phyloP scores from a whole-genome alignment of 2,888 invertebrate genomes.

The Helleia helle region DNA sequence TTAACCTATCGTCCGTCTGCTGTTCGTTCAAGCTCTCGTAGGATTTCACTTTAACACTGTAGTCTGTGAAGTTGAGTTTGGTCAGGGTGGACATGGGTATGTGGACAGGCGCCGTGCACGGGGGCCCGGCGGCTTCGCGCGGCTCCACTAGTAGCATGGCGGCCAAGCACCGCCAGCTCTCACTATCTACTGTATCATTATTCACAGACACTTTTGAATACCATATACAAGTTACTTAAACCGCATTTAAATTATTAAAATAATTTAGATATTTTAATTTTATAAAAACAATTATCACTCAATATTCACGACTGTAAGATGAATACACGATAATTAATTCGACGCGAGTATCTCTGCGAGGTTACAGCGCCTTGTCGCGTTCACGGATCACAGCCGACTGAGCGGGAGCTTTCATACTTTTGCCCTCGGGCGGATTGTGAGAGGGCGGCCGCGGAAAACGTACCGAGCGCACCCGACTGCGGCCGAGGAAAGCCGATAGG shows the following conservation, averaged over 20 bases:
- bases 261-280: not conserved
- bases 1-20: conserved; percentile 48
- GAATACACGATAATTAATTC: not conserved
- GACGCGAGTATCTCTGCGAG: conserved; percentile 24
- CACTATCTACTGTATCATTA: conserved; percentile 46
- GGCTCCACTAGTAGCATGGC: conserved; percentile 86
- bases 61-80: conserved; percentile 64
- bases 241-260: not conserved
- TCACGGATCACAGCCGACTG: conserved; percentile 29
- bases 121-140: conserved; percentile 81
- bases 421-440: conserved; percentile 47
- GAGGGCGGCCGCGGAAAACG: conserved; percentile 63
- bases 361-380: conserved; percentile 47
- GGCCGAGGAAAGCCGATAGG: conserved; percentile 21
- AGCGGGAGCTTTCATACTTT: conserved; percentile 44
- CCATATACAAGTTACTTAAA: not conserved
- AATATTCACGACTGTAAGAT: conserved; percentile 5
- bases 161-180: conserved; percentile 53
- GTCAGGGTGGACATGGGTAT: conserved; percentile 58
- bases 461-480: conserved; percentile 31
- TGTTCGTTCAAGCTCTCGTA: conserved; percentile 42
- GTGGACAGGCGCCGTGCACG: conserved; percentile 58
- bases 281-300: not conserved
- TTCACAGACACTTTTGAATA: conserved; percentile 24
- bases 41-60: conserved; percentile 62